Evolutionary conservation across 2,113 vertebrate genomes (phyloP), one percentile per base, ranked within the genome.

Genomic region (Takifugu flavidus): DNA sequence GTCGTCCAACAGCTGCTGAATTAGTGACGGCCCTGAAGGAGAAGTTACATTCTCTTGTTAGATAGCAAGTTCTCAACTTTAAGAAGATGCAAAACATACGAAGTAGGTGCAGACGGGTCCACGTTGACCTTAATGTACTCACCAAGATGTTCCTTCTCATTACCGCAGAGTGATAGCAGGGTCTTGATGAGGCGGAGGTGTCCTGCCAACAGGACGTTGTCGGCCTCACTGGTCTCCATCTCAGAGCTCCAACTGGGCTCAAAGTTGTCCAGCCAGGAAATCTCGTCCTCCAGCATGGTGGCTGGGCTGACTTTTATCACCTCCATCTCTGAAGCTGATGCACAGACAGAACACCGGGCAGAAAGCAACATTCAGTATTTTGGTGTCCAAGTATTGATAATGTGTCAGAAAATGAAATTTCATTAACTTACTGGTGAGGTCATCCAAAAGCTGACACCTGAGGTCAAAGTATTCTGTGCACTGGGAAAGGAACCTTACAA

Each of bases 401-500:
- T 0, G 14, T 53, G 25, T 61, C 20, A n/a, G 11, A 64, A 8
- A 31, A 14, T 15, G 11, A 64, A 8, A 31, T 12, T 15, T 28
- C 6, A 52, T 52, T 3, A 1, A 51, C 95, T 96, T 89, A 99
- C 97, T 95, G 28, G 96, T 99, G 42, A 98, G 89, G 77, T 99
- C 96, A 78, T 99, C 97, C 83, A 99, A 57, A 52, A 99, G 90
- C 51, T 98, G 96, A 78, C 97, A 99, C 53, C 97, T 89, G 77
- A 99, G 85, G 84, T 98, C 96, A 91, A 99, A 99, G 86, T 99
- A 99, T 67, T 99, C 97, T 1, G 95, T 96, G 87, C 97, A 99
- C 56, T 99, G 97, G 45, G 96, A 96, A 67, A 99, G 80, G 34
- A 99, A 88, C 86, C 97, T 99, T 75, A 74, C 53, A 87, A 10